Conservation (phyloP, 1,140 invertebrate species). For the Platorchestia sp. region DNA sequence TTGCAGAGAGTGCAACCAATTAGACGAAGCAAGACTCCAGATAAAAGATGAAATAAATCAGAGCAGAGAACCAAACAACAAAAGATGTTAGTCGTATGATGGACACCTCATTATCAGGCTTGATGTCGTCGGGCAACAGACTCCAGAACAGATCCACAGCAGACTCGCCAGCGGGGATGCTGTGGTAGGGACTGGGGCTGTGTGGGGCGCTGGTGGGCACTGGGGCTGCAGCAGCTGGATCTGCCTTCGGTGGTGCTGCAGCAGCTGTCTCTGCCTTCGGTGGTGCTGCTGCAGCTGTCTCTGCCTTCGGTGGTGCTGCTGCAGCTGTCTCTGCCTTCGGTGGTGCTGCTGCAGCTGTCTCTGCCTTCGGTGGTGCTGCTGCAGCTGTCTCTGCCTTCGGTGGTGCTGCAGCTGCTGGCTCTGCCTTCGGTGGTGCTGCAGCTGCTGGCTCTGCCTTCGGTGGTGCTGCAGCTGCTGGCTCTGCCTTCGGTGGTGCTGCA, state of each 20-base stretch:
- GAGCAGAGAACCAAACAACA: neutral
- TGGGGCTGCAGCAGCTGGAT: neutral
- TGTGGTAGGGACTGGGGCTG: neutral
- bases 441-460: neutral
- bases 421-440: neutral
- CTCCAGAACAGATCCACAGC: neutral
- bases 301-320: neutral
- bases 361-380: neutral
- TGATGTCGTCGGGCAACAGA: neutral
- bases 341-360: neutral
- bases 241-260: neutral
- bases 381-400: neutral
- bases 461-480: neutral
- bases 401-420: neutral
- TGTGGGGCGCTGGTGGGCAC: neutral
- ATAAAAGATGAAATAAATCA: neutral
- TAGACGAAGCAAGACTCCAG: neutral
- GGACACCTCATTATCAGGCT: conserved; percentile 22
- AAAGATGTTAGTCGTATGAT: conserved; percentile 3
- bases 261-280: neutral
- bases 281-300: neutral
- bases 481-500: neutral
- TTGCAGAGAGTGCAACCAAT: neutral
- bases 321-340: neutral
- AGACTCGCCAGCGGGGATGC: neutral